Evolutionary conservation across 2,113 vertebrate species (phyloP).

Genomic region (Melanerpes formicivorus): DNA sequence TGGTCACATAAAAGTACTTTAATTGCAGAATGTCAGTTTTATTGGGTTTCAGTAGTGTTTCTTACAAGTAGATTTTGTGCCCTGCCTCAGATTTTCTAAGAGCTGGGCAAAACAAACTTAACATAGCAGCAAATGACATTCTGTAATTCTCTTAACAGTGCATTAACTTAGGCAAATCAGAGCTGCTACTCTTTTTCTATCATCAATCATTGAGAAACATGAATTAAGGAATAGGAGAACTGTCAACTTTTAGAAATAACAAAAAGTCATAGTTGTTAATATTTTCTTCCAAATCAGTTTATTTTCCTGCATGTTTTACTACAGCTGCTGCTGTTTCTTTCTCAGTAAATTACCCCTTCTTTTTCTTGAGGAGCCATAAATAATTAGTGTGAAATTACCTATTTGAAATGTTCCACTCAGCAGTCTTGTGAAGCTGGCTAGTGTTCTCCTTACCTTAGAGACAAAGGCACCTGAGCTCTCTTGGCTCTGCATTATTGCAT

Average conservation of each 20-base stretch:
- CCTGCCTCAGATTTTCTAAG: not conserved
- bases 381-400: not conserved
- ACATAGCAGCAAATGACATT: not conserved
- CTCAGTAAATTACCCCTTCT: not conserved
- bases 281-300: not conserved
- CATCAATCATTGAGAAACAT: not conserved
- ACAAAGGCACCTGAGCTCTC: not conserved
- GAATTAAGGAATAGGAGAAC: not conserved
- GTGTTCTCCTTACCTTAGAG: not conserved
- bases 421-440: not conserved
- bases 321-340: not conserved
- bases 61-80: not conserved
- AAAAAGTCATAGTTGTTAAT: not conserved
- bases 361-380: not conserved
- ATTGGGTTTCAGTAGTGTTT: not conserved
- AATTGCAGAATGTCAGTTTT: not conserved
- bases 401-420: not conserved
- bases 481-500: not conserved
- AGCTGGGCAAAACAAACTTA: not conserved
- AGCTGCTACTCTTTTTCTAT: not conserved
- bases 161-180: not conserved
- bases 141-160: not conserved
- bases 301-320: not conserved
- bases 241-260: not conserved
- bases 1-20: not conserved